These are phyloP conservation scores for Osmoderma eremita DNA, from an alignment of 2,888 invertebrate genomes.

Conservation along the genomic window DNA sequence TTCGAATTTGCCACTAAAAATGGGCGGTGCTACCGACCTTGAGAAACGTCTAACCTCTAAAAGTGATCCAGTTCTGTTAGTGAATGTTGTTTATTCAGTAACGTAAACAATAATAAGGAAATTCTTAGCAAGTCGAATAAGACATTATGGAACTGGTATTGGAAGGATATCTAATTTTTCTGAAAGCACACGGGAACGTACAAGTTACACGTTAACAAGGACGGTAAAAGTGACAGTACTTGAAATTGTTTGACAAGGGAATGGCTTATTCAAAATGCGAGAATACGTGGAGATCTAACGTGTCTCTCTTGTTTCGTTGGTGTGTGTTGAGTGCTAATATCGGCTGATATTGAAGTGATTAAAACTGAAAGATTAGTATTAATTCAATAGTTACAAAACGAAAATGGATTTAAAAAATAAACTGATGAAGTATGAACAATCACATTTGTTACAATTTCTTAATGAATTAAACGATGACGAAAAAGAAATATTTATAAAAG, in stretches of 20 bases:
- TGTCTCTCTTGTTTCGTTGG: constrained; percentile 40
- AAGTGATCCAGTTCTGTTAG: not conserved
- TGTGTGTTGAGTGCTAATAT: constrained; percentile 39
- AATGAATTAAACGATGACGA: constrained; percentile 47
- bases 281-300: constrained; percentile 42
- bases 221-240: constrained; percentile 41
- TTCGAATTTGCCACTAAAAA: constrained; percentile 35
- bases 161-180: constrained; percentile 17
- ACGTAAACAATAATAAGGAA: not conserved
- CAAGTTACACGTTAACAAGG: constrained; percentile 39
- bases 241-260: constrained; percentile 33
- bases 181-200: constrained; percentile 5
- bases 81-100: not conserved
- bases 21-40: not conserved
- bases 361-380: not conserved
- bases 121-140: not conserved
- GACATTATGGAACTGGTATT: constrained; percentile 23
- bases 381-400: not conserved
- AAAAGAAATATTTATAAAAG: constrained; percentile 44
- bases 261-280: constrained; percentile 39
- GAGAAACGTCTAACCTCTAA: constrained; percentile 32
- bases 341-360: constrained; percentile 17
- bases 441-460: constrained; percentile 51
- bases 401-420: constrained; percentile 36
- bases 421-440: constrained; percentile 47